Base-by-base conservation (phyloP, 1,140 invertebrate species). In the Sminthurides bifidus region DNA sequence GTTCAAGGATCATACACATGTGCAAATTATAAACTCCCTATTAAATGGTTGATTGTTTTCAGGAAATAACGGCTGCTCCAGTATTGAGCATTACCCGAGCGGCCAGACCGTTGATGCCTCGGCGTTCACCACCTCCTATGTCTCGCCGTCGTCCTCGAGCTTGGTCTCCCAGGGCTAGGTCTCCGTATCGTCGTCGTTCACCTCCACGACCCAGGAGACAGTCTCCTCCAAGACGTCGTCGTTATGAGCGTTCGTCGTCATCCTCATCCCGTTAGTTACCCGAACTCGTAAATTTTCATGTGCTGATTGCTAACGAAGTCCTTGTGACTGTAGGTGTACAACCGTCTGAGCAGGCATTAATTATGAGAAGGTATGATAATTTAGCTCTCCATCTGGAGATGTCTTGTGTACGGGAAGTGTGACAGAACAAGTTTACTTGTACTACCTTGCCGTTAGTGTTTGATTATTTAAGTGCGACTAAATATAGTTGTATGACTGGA, bases 61-160 rank as follows among this genome's bases (percentile, higher is more conserved):
- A 60, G 58, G 92, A 95, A 75, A 88, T 97, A 41, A 92, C 87
- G 23, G 90, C 87, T 31, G 88, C 89, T 37, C 87, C 90, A 23
- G 87, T 94, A 40, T 74, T 92, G 60, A 73, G 88, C 50, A 86
- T 83, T 30, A 82, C 85, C 64, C 77, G 79, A 3, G 75, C 82
- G 27, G 79, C 79, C 8, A 71, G 74, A 14, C 78, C 78, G 21
- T 76, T 80, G 35, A 76, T 82, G 30, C 77, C 79, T 64, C 74
- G 75, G 61, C 72, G 77, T 58, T 72, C 79, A 8, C 74, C 75
- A 15, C 76, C 76, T 21, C 62, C 58, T 63, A 76, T 74, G 68
- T 65, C 70, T 30, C 65, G 68, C 57, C 68, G 61, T 62, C 54
- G 66, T 64, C 31, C 41, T 51, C 46, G 66, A 54, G 46, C 10